Evolutionary conservation across 2,888 invertebrate genomes (phyloP).

Genomic region (Agriotes lineatus): DNA sequence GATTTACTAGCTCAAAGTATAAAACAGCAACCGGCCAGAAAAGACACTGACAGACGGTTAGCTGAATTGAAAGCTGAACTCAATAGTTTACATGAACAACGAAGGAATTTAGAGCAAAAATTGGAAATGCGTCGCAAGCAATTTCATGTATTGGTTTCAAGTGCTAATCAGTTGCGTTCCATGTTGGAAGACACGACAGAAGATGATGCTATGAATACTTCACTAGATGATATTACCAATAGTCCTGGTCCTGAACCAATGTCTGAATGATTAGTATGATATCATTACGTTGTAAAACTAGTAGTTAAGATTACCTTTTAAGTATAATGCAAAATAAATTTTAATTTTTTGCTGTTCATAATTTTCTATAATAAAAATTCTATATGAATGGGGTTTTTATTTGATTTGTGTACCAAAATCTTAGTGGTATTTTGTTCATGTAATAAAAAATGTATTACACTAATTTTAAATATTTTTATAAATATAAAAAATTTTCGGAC

Average conservation of each 20-base stretch:
- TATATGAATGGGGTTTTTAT: no score
- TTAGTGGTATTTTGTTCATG: no score
- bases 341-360: no score
- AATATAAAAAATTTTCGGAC: no score
- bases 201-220: slow-evolving; percentile 70
- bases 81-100: slow-evolving; percentile 76
- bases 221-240: slow-evolving; percentile 65
- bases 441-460: no score
- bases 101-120: slow-evolving; percentile 80
- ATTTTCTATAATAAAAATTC: no score
- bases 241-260: slow-evolving; percentile 63
- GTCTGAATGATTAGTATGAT: slow-evolving; percentile 57
- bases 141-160: slow-evolving; percentile 88
- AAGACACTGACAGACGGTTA: slow-evolving; percentile 80
- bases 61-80: slow-evolving; percentile 81
- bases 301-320: no score
- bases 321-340: no score
- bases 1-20: slow-evolving; percentile 93
- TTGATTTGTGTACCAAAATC: no score
- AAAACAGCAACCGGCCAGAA: slow-evolving; percentile 89
- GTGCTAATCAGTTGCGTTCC: slow-evolving; percentile 86
- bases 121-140: slow-evolving; percentile 88
- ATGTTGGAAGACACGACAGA: slow-evolving; percentile 78
- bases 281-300: slow-evolving; percentile 26
- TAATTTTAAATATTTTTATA: no score